phyloP scores from a whole-genome alignment of 2,888 invertebrate genomes.

The Drosophila pseudotalamancana region DNA sequence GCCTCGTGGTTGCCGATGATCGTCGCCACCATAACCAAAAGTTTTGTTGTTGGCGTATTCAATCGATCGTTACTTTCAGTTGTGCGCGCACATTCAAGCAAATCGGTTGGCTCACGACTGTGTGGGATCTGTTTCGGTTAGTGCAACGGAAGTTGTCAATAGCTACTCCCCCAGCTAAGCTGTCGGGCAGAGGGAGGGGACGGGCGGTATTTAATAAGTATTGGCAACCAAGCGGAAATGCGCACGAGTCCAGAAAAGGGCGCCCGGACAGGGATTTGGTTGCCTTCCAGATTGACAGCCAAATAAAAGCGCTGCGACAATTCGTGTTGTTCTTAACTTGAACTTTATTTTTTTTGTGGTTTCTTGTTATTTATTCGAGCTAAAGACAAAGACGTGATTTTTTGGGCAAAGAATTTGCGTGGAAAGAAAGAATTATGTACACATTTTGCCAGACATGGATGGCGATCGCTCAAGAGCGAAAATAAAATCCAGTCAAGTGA shows the following conservation, averaged over 20 bases:
- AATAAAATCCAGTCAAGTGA: slow-evolving; percentile 60
- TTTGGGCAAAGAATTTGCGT: slow-evolving; percentile 39
- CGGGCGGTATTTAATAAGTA: slow-evolving; percentile 34
- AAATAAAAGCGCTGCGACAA: slow-evolving; percentile 34
- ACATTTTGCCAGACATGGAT: slow-evolving; percentile 54
- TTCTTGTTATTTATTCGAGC: slow-evolving; percentile 17
- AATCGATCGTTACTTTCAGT: slow-evolving; percentile 77
- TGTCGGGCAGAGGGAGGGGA: not conserved
- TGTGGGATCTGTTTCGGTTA: slow-evolving; percentile 51
- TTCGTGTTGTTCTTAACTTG: slow-evolving; percentile 5
- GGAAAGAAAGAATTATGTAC: slow-evolving; percentile 48
- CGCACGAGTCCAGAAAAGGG: slow-evolving; percentile 47
- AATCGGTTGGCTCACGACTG: slow-evolving; percentile 61
- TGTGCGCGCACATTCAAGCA: slow-evolving; percentile 76
- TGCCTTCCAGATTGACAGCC: slow-evolving; percentile 26
- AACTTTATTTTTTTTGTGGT: slow-evolving; percentile 2
- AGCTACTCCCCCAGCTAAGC: slow-evolving; percentile 4
- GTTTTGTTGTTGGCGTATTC: slow-evolving; percentile 29
- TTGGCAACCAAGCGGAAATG: slow-evolving; percentile 77
- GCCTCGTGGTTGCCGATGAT: slow-evolving; percentile 25
- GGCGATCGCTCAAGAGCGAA: slow-evolving; percentile 35
- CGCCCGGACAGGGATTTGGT: slow-evolving; percentile 23
- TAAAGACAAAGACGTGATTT: slow-evolving; percentile 72
- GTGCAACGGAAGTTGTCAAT: slow-evolving; percentile 70
- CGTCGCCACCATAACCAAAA: slow-evolving; percentile 33